Conservation (phyloP, 1,140 invertebrate species). For the Phenacoccus solenopsis region DNA sequence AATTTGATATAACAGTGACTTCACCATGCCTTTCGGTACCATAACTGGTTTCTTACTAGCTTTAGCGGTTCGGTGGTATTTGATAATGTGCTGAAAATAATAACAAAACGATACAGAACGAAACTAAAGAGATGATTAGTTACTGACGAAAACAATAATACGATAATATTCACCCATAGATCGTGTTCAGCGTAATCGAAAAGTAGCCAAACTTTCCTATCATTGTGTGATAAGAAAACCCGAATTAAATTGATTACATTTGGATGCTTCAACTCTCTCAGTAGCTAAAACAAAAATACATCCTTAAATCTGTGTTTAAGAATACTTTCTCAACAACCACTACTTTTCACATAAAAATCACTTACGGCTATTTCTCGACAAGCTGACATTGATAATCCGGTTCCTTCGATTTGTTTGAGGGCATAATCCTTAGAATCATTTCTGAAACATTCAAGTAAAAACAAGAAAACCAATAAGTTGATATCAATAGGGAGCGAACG, state of each 20-base stretch:
- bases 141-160: background rate
- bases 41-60: slow-evolving; percentile 94
- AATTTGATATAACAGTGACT: slow-evolving; percentile 96
- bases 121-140: background rate
- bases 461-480: no score
- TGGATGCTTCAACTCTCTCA: slow-evolving; percentile 94
- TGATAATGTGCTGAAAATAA: slow-evolving; percentile 85
- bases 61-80: slow-evolving; percentile 96
- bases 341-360: no score
- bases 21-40: slow-evolving; percentile 95
- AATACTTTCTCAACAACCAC: no score
- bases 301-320: background rate
- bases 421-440: slow-evolving; percentile 78
- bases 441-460: slow-evolving; percentile 33
- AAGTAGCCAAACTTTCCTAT: slow-evolving; percentile 94
- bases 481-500: no score
- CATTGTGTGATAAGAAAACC: slow-evolving; percentile 94
- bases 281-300: slow-evolving; percentile 50
- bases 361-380: slow-evolving; percentile 97
- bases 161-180: slow-evolving; percentile 59
- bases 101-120: slow-evolving; percentile 14
- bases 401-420: slow-evolving; percentile 98
- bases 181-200: slow-evolving; percentile 99
- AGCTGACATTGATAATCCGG: slow-evolving; percentile 97
- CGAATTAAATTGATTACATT: slow-evolving; percentile 96